Evolutionary conservation across 1,140 invertebrate genomes (phyloP), one percentile per base, ranked within the genome.

Genomic region (Eriosoma lanigerum): DNA sequence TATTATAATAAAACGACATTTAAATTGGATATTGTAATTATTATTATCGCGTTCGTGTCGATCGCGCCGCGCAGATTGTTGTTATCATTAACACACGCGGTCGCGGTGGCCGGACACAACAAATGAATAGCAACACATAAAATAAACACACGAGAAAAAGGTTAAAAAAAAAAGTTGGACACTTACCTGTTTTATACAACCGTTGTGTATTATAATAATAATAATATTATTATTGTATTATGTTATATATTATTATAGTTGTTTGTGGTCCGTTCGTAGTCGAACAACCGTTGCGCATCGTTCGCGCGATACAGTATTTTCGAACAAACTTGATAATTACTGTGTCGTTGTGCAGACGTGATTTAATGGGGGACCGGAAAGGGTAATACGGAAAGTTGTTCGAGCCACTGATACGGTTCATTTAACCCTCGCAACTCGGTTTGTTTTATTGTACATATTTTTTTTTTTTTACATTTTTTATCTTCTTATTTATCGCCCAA

Each of bases 321-420:
- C n/a, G n/a, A 38, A 38, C 62, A 21, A 44, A 21, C 62, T 66
- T 21, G 62, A 66, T 66, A 66, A 66, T 66, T 66, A 66, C 62
- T 44, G 38, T 44, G 62, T 32, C n/a, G 62, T 66, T 44, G 62
- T 66, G 62, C n/a, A 21, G 32, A 38, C 32, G 38, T 66, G 62
- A 66, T 66, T 66, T 44, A 44, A 66, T 32, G 19, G 32, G 32
- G 19, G 62, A 15, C 32, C n/a, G n/a, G 62, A 66, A 62, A 32
- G 62, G 32, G 62, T 44, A 66, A 66, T 44, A 44, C n/a, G n/a
- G 62, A 66, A 66, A 66, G 62, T 66, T 66, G 62, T 66, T 66
- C 32, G 62, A n/a, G 62, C 62, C 62, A 66, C 62, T 29, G 62
- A 66, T 66, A 66, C 62, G 62, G 62, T 66, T 66, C 62, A 66